Base-by-base conservation (phyloP, 2,797 vertebrate species). In the Gobio occitaniae region DNA sequence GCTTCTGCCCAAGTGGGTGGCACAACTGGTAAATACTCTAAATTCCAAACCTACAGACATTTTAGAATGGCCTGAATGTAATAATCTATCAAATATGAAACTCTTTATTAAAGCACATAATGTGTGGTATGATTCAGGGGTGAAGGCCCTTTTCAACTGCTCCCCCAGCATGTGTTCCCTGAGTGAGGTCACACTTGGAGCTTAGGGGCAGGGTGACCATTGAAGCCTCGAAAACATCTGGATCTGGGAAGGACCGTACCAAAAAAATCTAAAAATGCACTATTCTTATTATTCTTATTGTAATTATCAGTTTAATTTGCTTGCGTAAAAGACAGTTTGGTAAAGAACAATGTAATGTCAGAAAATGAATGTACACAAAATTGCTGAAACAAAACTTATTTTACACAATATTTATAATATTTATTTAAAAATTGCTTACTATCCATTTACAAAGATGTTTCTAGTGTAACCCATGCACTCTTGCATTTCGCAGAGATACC, bases 171-270 rank as follows among this genome's bases (percentile, higher is more conserved):
- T 48, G 44, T 65, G 44, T 79, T 79, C 52, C 12, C 68, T 52
- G 63, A 38, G 12, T n/a, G 74, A 76, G 74, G 32, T 44, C 38
- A 78, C 38, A 78, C 54, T 29, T 71, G 69, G 41, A 47, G 41
- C 41, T 61, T 78, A 16, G 8, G 54, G 54, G 15, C 9, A 44
- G 36, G 54, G 56, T 8, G 68, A 12, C 54, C 56, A 48, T 32
- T 44, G 2, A 47, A 61, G 68, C 2, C 68, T 59, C 19, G 38
- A 63, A 74, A 74, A 82, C 69, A 82, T 65, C 56, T 82, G 80
- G 56, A 82, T 74, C 12, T 38, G 56, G 9, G 44, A 38, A n/a
- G 21, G 41, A 15, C 32, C 17, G 48, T n/a, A 21, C 0, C 8
- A 41, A 36, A 21, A 41, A 1, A 7, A 29, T 74, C 47, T 50